A percentile compares a stretch with the other conserved stretches of the same genome.
Conservation (phyloP, 1,140 invertebrate species). For the Archivesica marissinica region DNA sequence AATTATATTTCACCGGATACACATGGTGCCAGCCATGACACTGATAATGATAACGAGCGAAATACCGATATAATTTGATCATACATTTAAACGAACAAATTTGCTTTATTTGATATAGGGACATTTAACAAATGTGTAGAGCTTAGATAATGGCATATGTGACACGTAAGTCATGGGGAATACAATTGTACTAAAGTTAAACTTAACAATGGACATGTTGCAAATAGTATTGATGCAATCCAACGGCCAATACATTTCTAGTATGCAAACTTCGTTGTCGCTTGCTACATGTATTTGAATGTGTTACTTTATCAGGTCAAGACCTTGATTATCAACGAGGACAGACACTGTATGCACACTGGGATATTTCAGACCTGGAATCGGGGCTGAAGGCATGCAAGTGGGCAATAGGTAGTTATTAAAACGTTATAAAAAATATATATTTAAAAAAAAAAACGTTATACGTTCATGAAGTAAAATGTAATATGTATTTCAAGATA, state of each 20-base stretch:
- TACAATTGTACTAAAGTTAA: too few species aligned
- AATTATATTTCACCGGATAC: too few species aligned
- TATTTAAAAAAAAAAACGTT: neutral
- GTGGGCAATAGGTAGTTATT: conserved; percentile 19
- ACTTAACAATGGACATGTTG: too few species aligned
- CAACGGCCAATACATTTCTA: neutral
- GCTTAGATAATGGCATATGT: too few species aligned
- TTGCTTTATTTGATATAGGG: too few species aligned
- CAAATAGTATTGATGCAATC: neutral
- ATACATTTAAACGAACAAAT: too few species aligned
- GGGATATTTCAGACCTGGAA: conserved; percentile 16
- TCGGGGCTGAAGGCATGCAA: conserved; percentile 3
- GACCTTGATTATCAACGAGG: conserved; percentile 2
- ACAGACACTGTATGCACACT: neutral
- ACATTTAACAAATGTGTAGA: too few species aligned
- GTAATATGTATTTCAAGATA: too few species aligned
- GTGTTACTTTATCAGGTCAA: neutral
- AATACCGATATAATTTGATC: too few species aligned
- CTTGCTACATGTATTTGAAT: neutral
- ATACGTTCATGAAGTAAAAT: neutral
- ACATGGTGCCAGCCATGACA: too few species aligned
- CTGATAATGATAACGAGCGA: too few species aligned
- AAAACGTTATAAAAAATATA: neutral
- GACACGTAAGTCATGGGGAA: too few species aligned
- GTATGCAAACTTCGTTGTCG: neutral